Base-by-base conservation (phyloP, 2,888 invertebrate genomes). In the Pelosia muscerda region DNA sequence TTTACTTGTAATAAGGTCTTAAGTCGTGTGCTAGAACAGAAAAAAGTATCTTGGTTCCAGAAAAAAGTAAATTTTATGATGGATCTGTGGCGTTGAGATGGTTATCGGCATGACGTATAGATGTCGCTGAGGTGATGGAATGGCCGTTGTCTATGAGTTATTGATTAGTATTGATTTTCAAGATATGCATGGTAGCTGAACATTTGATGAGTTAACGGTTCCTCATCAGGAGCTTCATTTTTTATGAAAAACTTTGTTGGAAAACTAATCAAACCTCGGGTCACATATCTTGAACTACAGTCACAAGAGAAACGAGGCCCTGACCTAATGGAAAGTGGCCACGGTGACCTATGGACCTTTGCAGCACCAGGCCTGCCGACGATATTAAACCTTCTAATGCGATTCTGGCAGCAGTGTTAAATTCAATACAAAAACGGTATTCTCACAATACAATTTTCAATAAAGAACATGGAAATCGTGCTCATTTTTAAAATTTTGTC, bases 31-130 rank as follows among this genome's bases (percentile, higher is more conserved):
- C 23, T 11, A 66, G 56, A 38, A 25, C 19, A 4, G 54, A 11
- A 69, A 73, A 65, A 6, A 0, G 3, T 74, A 74, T 61, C 1
- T 1, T 66, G 61, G 74, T 80, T 80, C 77, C 78, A 22, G 0
- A 60, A 75, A 49, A 49, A 75, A 72, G 65, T 73, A 67, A 63
- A 62, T 61, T 76, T 77, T 78, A 76, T 81, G 81, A 81, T 78
- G 77, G 73, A 81, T 81, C 73, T 81, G 58, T 54, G 66, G 67
- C 22, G 54, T 70, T 68, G 58, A 67, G 88, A 88, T 88, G 76
- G 71, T 80, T 86, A 88, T 88, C 88, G 38, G 23, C 2, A 75
- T 84, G 87, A 87, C 82, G 83, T 76, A 84, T 85, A 77, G 82
- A 75, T 81, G 80, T 80, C 82, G 78, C 79, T 78, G 63, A 26